Evolutionary conservation across 2,113 vertebrate genomes (phyloP).

Genomic region (Marmota monax): DNA sequence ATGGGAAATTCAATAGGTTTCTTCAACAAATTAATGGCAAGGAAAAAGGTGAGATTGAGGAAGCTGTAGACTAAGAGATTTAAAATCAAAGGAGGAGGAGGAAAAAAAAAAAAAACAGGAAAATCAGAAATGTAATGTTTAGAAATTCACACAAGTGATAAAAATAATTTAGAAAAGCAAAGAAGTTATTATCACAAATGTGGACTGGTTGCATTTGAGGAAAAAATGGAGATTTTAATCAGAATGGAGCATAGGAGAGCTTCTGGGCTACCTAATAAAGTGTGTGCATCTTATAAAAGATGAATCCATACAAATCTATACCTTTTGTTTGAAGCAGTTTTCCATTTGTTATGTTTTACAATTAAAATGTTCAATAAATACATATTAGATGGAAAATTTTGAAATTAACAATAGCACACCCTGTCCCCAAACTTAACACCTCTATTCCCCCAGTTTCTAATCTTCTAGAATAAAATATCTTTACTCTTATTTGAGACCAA

Average conservation of each 20-base stretch:
- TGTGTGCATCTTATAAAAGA: background rate
- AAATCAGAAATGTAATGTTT: background rate
- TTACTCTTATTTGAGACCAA: background rate
- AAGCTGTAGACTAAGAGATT: background rate
- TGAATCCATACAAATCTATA: background rate
- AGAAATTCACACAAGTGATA: background rate
- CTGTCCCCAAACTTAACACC: background rate
- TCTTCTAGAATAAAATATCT: background rate
- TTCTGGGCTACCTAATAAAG: background rate
- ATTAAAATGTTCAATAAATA: slow-evolving; percentile 1
- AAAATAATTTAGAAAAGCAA: background rate
- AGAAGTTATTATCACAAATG: background rate
- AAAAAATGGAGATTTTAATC: background rate
- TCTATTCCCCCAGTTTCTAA: background rate
- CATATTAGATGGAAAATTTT: background rate
- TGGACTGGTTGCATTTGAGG: background rate
- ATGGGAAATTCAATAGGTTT: background rate
- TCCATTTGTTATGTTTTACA: slow-evolving; percentile 14
- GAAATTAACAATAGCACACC: background rate
- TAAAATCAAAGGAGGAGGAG: background rate
- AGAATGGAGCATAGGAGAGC: background rate
- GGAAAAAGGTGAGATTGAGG: background rate
- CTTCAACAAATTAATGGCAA: slow-evolving; percentile 28
- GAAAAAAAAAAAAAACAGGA: background rate
- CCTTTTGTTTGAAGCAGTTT: slow-evolving; percentile 17